Percentiles rank a stretch among this genome's conserved stretches.
These are phyloP conservation scores for Nansenia antarctica DNA, from an alignment of 2,113 vertebrate genomes.

Conservation along the genomic window DNA sequence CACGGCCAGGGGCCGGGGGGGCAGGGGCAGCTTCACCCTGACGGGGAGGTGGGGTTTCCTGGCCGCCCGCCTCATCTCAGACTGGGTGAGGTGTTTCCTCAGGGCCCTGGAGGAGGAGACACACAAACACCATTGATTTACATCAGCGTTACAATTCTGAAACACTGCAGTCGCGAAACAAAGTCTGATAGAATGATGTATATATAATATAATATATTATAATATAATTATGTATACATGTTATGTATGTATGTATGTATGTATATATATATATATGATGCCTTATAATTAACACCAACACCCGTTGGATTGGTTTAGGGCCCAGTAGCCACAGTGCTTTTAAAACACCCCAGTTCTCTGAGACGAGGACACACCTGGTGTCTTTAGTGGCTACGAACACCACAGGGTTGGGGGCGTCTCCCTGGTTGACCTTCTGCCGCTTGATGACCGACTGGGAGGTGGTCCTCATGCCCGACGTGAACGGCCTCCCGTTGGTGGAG, in stretches of 20 bases:
- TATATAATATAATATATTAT: no score
- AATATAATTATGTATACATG: no score
- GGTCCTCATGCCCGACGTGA: conserved; percentile 85
- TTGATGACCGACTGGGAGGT: conserved; percentile 87
- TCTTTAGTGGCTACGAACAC: conserved; percentile 95
- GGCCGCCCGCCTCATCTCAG: conserved; percentile 88
- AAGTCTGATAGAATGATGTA: no score
- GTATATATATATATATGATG: no score
- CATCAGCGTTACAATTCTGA: background rate
- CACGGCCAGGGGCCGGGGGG: conserved; percentile 69
- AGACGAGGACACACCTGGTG: conserved; percentile 77
- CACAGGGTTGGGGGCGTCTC: conserved; percentile 91
- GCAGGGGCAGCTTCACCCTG: conserved; percentile 81
- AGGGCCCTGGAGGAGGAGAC: conserved; percentile 74
- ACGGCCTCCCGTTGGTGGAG: conserved; percentile 88
- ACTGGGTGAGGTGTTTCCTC: conserved; percentile 89
- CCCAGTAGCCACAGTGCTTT: no score
- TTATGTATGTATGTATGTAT: no score
- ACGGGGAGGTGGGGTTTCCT: conserved; percentile 87
- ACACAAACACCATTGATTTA: background rate
- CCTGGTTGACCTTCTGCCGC: conserved; percentile 90
- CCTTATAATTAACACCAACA: no score
- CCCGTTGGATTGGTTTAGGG: no score
- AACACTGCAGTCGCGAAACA: no score
- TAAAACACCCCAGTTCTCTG: no score